Evolutionary conservation across 2,113 vertebrate species (phyloP).

Genomic region (Corythaeola cristata): DNA sequence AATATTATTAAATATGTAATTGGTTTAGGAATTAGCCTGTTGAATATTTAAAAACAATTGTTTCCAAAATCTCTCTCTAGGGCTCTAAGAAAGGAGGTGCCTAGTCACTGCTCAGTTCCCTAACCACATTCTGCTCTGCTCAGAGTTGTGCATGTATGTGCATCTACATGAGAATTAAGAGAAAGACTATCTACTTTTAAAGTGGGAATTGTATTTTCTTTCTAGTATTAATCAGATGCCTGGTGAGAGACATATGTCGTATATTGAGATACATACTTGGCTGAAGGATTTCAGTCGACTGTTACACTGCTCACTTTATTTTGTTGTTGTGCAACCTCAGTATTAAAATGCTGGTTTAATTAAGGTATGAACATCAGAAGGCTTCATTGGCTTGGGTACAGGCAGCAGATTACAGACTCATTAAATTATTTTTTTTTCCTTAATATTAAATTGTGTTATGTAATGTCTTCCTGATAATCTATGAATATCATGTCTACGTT

Average conservation of each 20-base stretch:
- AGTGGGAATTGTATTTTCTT: background rate
- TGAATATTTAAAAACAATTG: background rate
- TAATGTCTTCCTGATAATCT: background rate
- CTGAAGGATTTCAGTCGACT: background rate
- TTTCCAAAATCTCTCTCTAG: background rate
- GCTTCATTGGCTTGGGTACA: background rate
- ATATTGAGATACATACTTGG: background rate
- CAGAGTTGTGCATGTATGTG: background rate
- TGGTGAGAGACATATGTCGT: accelerated
- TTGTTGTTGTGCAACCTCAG: background rate
- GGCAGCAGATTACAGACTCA: background rate
- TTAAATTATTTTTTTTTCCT: background rate
- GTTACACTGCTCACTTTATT: background rate
- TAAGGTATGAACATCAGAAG: background rate
- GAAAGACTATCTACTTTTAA: background rate
- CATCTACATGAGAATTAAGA: background rate
- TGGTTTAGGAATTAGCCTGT: background rate
- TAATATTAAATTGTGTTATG: background rate
- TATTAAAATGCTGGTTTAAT: background rate
- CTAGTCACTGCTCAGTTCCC: background rate
- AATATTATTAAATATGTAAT: background rate
- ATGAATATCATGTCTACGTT: background rate
- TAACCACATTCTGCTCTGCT: background rate
- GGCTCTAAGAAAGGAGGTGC: background rate
- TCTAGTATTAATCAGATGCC: background rate